These are phyloP conservation scores for Pseudocheirus occidentalis DNA, from an alignment of 2,797 vertebrate species.

Conservation along the genomic window DNA sequence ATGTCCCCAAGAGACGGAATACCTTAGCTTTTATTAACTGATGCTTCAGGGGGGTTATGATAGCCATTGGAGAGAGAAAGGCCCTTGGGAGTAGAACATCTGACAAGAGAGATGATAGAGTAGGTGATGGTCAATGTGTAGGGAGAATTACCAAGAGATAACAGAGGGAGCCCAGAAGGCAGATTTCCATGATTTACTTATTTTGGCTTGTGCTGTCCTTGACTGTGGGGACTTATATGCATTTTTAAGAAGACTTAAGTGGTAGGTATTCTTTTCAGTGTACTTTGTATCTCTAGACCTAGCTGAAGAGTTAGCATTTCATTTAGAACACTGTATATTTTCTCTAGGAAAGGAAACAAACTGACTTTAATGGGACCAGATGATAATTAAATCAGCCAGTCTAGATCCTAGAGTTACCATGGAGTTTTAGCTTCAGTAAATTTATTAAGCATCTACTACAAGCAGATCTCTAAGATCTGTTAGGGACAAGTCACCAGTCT, in stretches of 20 bases:
- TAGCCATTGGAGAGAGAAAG: neutral
- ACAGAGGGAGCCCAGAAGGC: neutral
- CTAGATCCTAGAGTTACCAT: neutral
- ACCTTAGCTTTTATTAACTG: neutral
- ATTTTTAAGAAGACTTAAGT: neutral
- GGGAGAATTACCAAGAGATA: neutral
- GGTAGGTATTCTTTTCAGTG: neutral
- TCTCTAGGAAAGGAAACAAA: constrained; percentile 4
- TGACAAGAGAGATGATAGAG: neutral
- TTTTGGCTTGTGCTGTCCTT: neutral
- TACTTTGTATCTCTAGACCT: neutral
- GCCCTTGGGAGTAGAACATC: neutral
- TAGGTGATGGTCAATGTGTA: neutral
- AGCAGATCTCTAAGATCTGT: neutral
- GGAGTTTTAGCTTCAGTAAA: neutral
- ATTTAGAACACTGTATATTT: neutral
- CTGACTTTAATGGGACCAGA: constrained; percentile 6
- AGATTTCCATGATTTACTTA: neutral
- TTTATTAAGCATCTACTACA: neutral
- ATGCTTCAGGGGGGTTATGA: neutral
- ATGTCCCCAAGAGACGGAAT: neutral
- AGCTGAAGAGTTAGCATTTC: neutral
- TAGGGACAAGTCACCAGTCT: neutral
- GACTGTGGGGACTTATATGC: neutral
- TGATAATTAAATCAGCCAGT: neutral